phyloP scores from a whole-genome alignment of 2,797 vertebrate genomes.

The Eulemur rubriventer region DNA sequence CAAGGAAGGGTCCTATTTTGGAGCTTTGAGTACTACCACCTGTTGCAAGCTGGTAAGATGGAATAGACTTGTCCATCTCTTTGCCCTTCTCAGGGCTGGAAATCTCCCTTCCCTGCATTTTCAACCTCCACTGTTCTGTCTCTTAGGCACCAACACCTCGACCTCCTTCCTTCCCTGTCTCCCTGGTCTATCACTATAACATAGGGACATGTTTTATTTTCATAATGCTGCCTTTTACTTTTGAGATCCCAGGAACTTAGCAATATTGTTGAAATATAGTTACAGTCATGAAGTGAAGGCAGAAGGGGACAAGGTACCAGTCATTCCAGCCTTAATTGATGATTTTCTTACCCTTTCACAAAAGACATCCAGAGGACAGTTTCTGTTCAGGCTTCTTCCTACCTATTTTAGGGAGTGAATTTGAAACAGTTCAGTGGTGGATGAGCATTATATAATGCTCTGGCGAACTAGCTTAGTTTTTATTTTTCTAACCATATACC shows the following conservation, averaged over 20 bases:
- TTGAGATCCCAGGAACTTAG: conserved; percentile 22
- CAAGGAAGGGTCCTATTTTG: neutral
- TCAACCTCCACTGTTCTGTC: neutral
- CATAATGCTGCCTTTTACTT: neutral
- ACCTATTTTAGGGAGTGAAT: neutral
- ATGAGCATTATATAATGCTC: neutral
- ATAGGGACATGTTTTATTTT: neutral
- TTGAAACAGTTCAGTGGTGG: neutral
- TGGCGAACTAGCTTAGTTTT: neutral
- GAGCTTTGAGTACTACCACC: neutral
- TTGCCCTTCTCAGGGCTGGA: neutral
- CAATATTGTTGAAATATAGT: conserved; percentile 33
- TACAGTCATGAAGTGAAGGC: neutral
- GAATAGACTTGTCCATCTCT: neutral
- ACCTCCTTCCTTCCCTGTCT: neutral
- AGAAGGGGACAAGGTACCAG: neutral
- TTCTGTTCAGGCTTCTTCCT: neutral
- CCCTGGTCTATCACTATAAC: neutral
- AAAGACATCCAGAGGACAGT: neutral
- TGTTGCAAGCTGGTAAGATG: neutral
- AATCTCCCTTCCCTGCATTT: neutral
- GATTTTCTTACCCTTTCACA: conserved; percentile 6
- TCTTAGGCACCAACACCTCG: neutral
- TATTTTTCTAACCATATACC: neutral
- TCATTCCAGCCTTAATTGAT: neutral